phyloP scores from a whole-genome alignment of 2,888 invertebrate species.

The Xestia ashworthii region DNA sequence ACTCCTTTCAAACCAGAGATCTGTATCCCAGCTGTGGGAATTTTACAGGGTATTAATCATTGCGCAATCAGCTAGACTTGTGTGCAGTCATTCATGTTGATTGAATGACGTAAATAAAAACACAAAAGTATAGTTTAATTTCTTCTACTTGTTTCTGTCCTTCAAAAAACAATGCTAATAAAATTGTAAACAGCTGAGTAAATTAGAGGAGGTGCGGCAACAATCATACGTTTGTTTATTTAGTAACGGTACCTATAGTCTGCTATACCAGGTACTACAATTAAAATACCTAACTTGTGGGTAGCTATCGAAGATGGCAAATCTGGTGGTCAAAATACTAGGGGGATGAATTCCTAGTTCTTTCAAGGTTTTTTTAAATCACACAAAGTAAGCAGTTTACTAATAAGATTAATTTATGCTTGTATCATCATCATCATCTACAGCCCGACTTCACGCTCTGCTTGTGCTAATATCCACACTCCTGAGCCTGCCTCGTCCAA shows the following conservation, averaged over 20 bases:
- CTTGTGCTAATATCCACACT: background rate
- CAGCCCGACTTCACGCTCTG: background rate
- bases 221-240: background rate
- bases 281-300: background rate
- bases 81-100: background rate
- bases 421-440: background rate
- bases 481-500: background rate
- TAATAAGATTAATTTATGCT: background rate
- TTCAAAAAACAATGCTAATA: slow-evolving; percentile 3
- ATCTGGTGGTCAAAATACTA: background rate
- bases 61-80: background rate
- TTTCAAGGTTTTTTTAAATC: background rate
- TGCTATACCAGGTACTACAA: background rate
- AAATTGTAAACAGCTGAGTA: slow-evolving; percentile 21
- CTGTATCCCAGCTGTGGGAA: background rate
- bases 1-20: background rate
- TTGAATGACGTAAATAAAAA: background rate
- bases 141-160: too few species aligned
- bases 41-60: background rate
- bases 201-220: slow-evolving; percentile 18
- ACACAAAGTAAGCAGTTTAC: background rate
- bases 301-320: background rate
- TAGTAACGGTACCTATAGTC: background rate
- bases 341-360: rapidly evolving
- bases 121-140: background rate